Evolutionary conservation across 2,113 vertebrate species (phyloP), one percentile per base, ranked within the genome.

Genomic region (Tenrec ecaudatus): DNA sequence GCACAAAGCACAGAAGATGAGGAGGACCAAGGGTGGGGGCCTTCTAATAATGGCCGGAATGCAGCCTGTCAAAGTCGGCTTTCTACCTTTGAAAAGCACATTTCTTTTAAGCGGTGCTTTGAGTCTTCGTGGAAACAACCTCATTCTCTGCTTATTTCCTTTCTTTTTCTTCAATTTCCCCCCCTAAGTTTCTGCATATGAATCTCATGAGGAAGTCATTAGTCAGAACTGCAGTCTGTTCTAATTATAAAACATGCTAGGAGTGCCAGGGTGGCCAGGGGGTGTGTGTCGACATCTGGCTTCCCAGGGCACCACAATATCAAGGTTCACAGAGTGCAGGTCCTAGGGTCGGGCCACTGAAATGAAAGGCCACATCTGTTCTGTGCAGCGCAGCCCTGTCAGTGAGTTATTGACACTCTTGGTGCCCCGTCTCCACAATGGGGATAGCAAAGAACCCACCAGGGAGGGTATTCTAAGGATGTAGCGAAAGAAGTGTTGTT

Each of bases 131-230:
- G 81, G 58, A 79, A 91, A 94, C 58, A 69, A 84, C 82, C 66
- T 95, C 76, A 84, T 91, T 78, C 96, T 95, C 60, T 78, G 83
- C 84, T 68, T 88, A 85, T 81, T 93, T 94, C 86, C 92, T 86
- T 91, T 94, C 82, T 91, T 12, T 14, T 88, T 94, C 83, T 89
- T 88, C 60, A 90, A 22, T 88, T 88, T 91, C 91, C 94, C 92
- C 23, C 93, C 85, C 23, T 0, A 66, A 47, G 76, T 84, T 91
- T 95, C 77, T 82, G 86, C 81, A 86, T 79, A 75, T 43, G 62
- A 86, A 78, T 94, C 81, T 92, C 89, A 86, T 12, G 80, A 88
- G 94, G 82, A 95, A 94, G 90, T 90, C 93, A 89, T 79, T 53
- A 84, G 71, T 88, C 58, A 78, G 57, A 43, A 17, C 77, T 64